These are phyloP conservation scores for Sardina pilchardus DNA, from an alignment of 2,113 vertebrate species.

Conservation along the genomic window DNA sequence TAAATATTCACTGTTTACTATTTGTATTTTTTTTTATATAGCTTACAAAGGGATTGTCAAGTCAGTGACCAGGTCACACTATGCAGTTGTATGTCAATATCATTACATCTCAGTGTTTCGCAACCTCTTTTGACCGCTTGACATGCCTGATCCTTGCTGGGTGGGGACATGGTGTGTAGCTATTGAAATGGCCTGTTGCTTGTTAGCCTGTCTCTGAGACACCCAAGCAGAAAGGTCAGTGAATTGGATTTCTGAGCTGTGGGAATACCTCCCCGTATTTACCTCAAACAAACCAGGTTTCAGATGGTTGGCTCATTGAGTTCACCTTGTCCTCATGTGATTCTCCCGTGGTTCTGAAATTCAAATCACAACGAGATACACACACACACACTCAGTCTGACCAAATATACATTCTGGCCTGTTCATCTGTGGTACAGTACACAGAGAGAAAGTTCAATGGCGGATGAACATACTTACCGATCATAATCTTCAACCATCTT, in stretches of 20 bases:
- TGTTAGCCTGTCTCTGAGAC: conserved; percentile 42
- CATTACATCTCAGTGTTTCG: conserved; percentile 46
- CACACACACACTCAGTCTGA: not conserved
- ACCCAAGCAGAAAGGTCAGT: conserved; percentile 49
- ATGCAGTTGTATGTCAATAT: conserved; percentile 58
- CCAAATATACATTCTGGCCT: not conserved
- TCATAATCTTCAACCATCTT: not conserved
- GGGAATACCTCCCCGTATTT: conserved; percentile 53
- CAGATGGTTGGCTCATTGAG: conserved; percentile 30
- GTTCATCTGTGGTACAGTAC: not conserved
- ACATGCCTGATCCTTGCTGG: conserved; percentile 46
- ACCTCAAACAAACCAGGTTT: conserved; percentile 47
- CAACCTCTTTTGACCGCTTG: conserved; percentile 51
- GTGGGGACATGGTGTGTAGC: conserved; percentile 41
- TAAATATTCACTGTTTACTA: not conserved
- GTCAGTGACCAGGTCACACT: conserved; percentile 46
- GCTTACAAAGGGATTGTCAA: not conserved
- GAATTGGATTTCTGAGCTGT: conserved; percentile 56
- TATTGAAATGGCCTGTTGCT: conserved; percentile 54
- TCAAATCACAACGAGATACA: not conserved
- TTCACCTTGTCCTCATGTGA: conserved; percentile 37
- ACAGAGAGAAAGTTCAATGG: conserved; percentile 3
- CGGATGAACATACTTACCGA: not conserved
- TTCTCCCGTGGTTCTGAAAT: conserved; percentile 16
- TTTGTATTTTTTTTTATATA: not conserved